Evolutionary conservation across 2,113 vertebrate genomes (phyloP).

Genomic region (human (Homo sapiens)): GRCh38 chr1:9279001-9279500

Average conservation of each 20-base stretch:
- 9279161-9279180: not conserved
- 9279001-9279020: fast-evolving
- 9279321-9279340: fast-evolving
- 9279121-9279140: not conserved
- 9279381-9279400: not conserved
- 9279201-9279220: not conserved
- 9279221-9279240: not conserved
- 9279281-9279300: not conserved
- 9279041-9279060: fast-evolving
- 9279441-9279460: not conserved
- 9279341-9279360: too few relatives aligned
- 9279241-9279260: not conserved
- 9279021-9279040: not conserved
- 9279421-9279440: not conserved
- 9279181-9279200: not conserved
- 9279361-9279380: not conserved
- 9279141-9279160: not conserved
- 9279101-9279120: fast-evolving
- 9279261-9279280: not conserved
- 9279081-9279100: not conserved
- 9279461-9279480: not conserved
- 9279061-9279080: fast-evolving
- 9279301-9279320: fast-evolving
- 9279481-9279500: not conserved
- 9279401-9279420: fast-evolving